A percentile compares a stretch with the other conserved stretches of the same genome.
These are phyloP conservation scores for Bombylius major DNA, from an alignment of 2,888 invertebrate genomes.

Conservation along the genomic window DNA sequence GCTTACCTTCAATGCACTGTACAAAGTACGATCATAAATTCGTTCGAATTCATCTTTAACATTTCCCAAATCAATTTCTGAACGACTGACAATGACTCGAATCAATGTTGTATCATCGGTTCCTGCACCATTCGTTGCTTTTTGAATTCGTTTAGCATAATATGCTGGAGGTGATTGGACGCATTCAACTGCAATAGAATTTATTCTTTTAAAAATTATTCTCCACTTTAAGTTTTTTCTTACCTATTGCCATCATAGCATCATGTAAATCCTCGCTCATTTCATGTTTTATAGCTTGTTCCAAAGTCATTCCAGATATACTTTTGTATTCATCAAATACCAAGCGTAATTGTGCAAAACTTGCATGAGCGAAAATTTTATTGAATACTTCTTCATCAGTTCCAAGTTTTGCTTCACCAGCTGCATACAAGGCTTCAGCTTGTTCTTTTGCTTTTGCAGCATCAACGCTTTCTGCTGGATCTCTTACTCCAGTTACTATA, in stretches of 20 bases:
- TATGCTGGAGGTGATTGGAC: constrained; percentile 49
- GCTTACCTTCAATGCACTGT: constrained; percentile 46
- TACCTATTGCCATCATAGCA: constrained; percentile 54
- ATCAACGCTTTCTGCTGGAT: constrained; percentile 49
- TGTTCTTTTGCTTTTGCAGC: constrained; percentile 49
- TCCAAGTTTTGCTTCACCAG: constrained; percentile 55
- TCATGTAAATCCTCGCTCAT: constrained; percentile 50
- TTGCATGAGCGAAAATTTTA: constrained; percentile 55
- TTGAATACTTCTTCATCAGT: constrained; percentile 60
- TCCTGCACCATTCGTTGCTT: constrained; percentile 52
- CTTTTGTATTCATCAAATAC: constrained; percentile 60
- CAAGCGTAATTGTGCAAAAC: constrained; percentile 52
- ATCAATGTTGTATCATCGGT: constrained; percentile 57
- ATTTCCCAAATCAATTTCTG: constrained; percentile 52
- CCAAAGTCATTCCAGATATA: constrained; percentile 53
- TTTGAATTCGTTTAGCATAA: constrained; percentile 51
- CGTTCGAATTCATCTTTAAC: constrained; percentile 56
- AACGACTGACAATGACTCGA: constrained; percentile 52
- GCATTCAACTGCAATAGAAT: constrained; percentile 45
- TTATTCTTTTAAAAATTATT: not conserved
- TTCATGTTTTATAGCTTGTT: constrained; percentile 53
- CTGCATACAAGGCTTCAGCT: constrained; percentile 55
- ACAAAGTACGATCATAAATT: constrained; percentile 51
- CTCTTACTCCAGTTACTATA: constrained; percentile 51
- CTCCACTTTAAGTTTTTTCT: constrained; percentile 7